Base-by-base conservation (phyloP, 2,113 vertebrate species). In the Bagarius yarrelli region DNA sequence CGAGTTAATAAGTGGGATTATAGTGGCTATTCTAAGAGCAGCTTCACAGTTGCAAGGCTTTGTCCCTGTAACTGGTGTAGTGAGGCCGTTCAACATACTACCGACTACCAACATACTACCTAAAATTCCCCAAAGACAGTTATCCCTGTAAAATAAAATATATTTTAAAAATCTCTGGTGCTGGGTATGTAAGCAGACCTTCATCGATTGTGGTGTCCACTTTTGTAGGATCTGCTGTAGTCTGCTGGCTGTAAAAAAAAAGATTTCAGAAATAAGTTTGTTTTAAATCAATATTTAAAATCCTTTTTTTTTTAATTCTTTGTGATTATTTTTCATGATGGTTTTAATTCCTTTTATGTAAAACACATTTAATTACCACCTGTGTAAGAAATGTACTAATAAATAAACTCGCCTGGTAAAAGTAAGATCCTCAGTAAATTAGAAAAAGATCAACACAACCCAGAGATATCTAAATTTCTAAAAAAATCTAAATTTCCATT, bases 1-100 rank as follows among this genome's bases (percentile, higher is more conserved):
- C 82, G 71, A 55, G 79, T 88, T 91, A 90, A 85, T 86, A 86
- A 88, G 89, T 27, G 47, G 44, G 69, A 90, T 93, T 91, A 40
- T 40, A 93, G 19, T 21, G 70, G 57, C 90, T 92, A 92, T 90
- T 93, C 89, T 89, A 78, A 86, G 88, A 76, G 64, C 23, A 9
- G 52, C 82, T 84, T 76, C 60, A 60, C 81, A 79, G 47, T 66
- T 76, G 50, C 66, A n/a, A 19, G 78, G 81, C 52, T 60, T 53
- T 23, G 72, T 70, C 55, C n/a, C 47, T 59, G 57, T 66, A 53
- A 30, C 36, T 32, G 60, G 44, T 78, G 47, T 70, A 61, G 44
- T n/a, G n/a, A 71, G 32, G 8, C 40, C 34, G 56, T 34, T 61
- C 40, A 59, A 59, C 66, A 60, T 18, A 36, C 21, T 25, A 36